Evolutionary conservation across 2,888 invertebrate genomes (phyloP), one percentile per base, ranked within the genome.

Genomic region (Labia minor): DNA sequence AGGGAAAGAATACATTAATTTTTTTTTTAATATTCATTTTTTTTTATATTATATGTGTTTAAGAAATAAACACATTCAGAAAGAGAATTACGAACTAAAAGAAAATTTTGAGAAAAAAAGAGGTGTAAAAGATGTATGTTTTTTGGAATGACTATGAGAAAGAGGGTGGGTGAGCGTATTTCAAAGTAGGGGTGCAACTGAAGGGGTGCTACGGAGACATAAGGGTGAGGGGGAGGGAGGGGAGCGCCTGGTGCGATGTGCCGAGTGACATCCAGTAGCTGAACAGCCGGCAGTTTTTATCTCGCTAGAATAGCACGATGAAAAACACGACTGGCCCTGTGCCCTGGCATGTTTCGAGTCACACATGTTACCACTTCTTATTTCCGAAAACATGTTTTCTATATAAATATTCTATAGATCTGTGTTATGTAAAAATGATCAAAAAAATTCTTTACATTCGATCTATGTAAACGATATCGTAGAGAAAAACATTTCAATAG

Each of bases 291-390:
- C n/a, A 49, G 49, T 49, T 49, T 49, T 49, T 49, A 49, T 49
- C 49, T 26, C 26, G 26, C 3, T 26, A 26, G 26, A 26, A 26
- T 26, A 8, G 26, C 26, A 26, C 49, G 49, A 49, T 49, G 49
- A 49, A 49, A 49, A 49, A 49, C 49, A 49, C 49, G 49, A 49
- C 49, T 16, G 49, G 49, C 49, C 49, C 49, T 49, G 49, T 49
- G 49, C 49, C 49, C 49, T 49, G 26, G 49, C 49, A 49, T 49
- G 49, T 49, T 49, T 49, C 49, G n/a, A 49, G 14, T 16, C n/a
- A 16, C 49, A 49, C 49, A 49, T 49, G 49, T 49, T 49, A 49
- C 49, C 49, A 49, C 49, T 49, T 49, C 49, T 49, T 49, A 49
- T 49, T 49, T 49, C 49, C 49, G 16, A 49, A 49, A 49, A 49